phyloP scores from a whole-genome alignment of 2,888 invertebrate species.

The Orchesella flavescens region DNA sequence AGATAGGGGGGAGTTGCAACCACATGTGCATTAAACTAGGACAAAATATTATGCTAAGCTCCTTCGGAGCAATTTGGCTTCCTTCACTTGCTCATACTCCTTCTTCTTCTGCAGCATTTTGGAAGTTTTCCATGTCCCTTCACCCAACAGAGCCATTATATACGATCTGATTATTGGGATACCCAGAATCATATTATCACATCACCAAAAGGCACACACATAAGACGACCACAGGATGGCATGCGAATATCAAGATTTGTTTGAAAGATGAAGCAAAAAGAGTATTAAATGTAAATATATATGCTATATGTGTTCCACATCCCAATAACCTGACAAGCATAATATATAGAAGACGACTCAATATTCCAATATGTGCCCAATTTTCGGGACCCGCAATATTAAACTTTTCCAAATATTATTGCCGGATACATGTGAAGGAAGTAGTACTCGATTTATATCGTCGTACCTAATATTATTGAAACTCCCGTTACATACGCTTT shows the following conservation, averaged over 20 bases:
- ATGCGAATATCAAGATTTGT: neutral
- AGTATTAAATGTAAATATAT: no score
- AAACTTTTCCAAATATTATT: neutral
- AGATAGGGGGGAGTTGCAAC: neutral
- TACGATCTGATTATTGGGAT: conserved; percentile 47
- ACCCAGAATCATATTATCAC: neutral
- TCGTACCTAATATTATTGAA: neutral
- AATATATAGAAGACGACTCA: neutral
- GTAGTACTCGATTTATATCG: neutral
- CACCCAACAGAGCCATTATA: conserved; percentile 51
- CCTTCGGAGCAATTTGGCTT: conserved; percentile 54
- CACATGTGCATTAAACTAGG: conserved; percentile 19
- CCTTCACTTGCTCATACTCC: conserved; percentile 17
- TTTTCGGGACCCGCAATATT: neutral
- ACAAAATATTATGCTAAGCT: conserved; percentile 34
- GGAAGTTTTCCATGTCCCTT: conserved; percentile 56
- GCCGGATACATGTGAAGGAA: neutral
- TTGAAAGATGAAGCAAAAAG: no score
- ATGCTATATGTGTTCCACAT: no score
- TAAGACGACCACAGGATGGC: neutral
- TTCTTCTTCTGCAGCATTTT: conserved; percentile 38
- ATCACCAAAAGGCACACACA: neutral
- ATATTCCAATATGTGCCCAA: neutral
- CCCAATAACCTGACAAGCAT: neutral
- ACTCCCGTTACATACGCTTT: neutral